A percentile compares a stretch with the other conserved stretches of the same genome.
Evolutionary conservation across 1,140 invertebrate genomes (phyloP).

Genomic region (Dinoponera quadriceps): DNA sequence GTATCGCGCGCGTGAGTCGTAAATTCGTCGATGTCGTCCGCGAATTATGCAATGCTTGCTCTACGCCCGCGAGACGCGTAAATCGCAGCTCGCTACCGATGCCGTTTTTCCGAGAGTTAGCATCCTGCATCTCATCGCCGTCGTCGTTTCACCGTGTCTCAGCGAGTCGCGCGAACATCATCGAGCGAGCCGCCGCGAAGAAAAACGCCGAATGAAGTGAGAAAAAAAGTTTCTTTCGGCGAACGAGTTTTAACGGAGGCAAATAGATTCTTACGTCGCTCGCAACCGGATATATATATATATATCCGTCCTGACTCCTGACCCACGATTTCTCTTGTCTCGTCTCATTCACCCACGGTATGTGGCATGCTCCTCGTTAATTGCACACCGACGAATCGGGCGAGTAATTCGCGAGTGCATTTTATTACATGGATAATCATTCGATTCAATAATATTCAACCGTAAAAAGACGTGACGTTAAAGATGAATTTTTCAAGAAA

Average conservation of each 20-base stretch:
- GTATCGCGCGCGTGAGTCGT: neutral
- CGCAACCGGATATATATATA: neutral
- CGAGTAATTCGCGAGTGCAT: neutral
- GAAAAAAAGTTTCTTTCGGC: constrained; percentile 25
- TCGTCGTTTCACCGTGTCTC: neutral
- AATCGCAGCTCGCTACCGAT: neutral
- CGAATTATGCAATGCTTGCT: constrained; percentile 6
- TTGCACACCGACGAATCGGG: neutral
- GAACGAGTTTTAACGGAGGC: neutral
- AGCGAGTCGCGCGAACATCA: neutral
- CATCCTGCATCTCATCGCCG: neutral
- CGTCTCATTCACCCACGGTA: neutral
- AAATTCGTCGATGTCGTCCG: constrained; percentile 13
- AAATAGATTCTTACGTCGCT: constrained; percentile 12
- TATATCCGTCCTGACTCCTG: constrained; percentile 40
- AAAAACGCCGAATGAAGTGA: no score
- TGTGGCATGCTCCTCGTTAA: neutral
- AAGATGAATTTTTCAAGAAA: no score
- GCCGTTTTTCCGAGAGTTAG: no score
- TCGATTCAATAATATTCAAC: neutral
- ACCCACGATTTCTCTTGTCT: constrained; percentile 56
- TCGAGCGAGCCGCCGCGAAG: no score
- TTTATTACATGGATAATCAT: neutral
- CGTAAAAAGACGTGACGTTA: neutral
- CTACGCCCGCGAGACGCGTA: neutral